Evolutionary conservation across 2,797 vertebrate genomes (phyloP), one percentile per base, ranked within the genome.

Genomic region (Brotula barbata): DNA sequence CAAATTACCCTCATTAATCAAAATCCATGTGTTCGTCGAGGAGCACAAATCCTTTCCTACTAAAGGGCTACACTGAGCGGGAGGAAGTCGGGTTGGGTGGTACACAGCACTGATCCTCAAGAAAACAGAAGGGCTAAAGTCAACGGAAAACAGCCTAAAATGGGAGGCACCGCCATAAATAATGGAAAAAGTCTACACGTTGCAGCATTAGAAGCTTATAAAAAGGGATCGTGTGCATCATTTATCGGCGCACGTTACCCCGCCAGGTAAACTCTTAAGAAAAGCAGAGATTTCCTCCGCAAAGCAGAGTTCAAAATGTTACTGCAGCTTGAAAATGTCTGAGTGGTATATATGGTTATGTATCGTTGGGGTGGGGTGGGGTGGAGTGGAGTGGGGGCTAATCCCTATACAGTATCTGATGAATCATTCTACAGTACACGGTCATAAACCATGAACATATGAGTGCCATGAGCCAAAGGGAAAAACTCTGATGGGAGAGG

Each of bases 1-100:
- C 75, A 80, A 77, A 84, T 78, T 54, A 44, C 59, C 14, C 0
- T 50, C 69, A 77, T 83, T 81, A 71, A 85, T 87, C 81, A 85
- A 74, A 63, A 65, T 50, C 70, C 42, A 48, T 23, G 40, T 16
- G 20, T 58, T 83, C 52, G 65, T 12, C 58, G 63, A 74, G 54
- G 43, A 5, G 48, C 19, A 31, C 47, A 69, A 21, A 56, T 75
- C 51, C 46, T 63, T 71, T 66, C 60, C 64, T 66, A 62, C 52
- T 69, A 68, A 61, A 67, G 51, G 17, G 1, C 12, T 17, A 42
- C 34, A 36, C 25, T 47, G 54, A 62, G 22, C 1, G 13, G 19
- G 57, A 60, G 50, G 37, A 17, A 46, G 25, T 2, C 53, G 53
- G 55, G 37, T 17, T 45, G n/a, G n/a, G n/a, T n/a, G n/a, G n/a